Conservation (phyloP, 2,888 invertebrate species). For the Epiblema foenella region DNA sequence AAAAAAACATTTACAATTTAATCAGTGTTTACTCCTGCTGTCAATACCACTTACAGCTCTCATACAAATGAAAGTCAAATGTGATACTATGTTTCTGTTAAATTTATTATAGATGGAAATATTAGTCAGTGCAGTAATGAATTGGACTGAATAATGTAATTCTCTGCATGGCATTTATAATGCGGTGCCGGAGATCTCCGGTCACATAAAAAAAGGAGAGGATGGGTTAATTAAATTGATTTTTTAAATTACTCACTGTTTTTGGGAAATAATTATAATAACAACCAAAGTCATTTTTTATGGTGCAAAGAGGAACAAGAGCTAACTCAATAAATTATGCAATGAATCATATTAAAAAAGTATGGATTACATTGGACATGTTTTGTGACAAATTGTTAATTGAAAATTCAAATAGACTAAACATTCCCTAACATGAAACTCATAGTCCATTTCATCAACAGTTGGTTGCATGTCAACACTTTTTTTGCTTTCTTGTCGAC, state of each 20-base stretch:
- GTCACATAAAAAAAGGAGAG: too few species aligned
- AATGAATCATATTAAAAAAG: too few species aligned
- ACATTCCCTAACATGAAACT: background rate
- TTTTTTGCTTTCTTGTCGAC: background rate
- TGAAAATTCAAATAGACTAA: background rate
- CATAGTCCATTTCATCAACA: background rate
- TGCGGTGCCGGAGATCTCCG: too few species aligned
- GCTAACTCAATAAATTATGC: too few species aligned
- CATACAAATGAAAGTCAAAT: constrained; percentile 6
- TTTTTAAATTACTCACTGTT: too few species aligned
- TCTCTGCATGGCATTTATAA: background rate
- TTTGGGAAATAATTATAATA: too few species aligned
- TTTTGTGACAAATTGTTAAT: too few species aligned
- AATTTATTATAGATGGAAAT: constrained; percentile 1
- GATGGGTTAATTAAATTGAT: too few species aligned
- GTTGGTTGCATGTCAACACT: background rate
- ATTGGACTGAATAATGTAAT: constrained; percentile 2
- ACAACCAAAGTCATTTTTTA: too few species aligned
- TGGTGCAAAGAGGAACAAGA: too few species aligned
- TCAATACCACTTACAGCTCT: background rate
- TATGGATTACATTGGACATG: too few species aligned
- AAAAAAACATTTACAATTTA: background rate
- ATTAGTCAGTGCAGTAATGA: background rate
- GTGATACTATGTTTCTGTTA: constrained; percentile 16
- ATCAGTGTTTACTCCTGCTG: background rate